Percentiles rank a stretch among this genome's conserved stretches.
Conservation (phyloP, 1,140 invertebrate species). For the Xylocopa sonorina region DNA sequence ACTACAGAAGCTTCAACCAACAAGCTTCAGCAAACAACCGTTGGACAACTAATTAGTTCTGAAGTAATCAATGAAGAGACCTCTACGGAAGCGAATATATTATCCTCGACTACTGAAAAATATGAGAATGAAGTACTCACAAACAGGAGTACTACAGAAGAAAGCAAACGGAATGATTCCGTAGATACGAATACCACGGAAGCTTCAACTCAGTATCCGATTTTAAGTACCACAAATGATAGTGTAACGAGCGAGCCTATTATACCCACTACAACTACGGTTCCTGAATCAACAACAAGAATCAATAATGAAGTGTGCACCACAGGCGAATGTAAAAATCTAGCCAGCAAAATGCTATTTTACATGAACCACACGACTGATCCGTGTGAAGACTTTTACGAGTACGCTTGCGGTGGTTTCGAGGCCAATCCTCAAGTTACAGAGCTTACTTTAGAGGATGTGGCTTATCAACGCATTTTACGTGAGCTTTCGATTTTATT, state of each 20-base stretch:
- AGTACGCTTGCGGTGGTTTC: constrained; percentile 83
- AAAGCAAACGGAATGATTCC: too few species aligned
- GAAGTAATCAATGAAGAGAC: not conserved
- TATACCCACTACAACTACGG: not conserved
- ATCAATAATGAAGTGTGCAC: constrained; percentile 47
- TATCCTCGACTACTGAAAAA: not conserved
- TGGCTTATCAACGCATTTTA: constrained; percentile 57
- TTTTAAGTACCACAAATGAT: too few species aligned
- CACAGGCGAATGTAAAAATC: constrained; percentile 65
- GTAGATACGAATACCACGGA: not conserved
- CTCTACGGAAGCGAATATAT: not conserved
- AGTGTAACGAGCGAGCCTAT: not conserved
- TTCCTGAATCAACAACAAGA: too few species aligned
- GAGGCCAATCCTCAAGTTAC: constrained; percentile 60
- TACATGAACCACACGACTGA: constrained; percentile 82
- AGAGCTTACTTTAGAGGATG: constrained; percentile 49
- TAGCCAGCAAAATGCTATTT: constrained; percentile 76
- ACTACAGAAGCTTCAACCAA: not conserved
- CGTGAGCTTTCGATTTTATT: constrained; percentile 25
- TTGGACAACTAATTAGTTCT: not conserved
- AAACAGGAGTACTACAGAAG: too few species aligned
- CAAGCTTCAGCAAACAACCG: not conserved
- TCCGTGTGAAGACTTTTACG: constrained; percentile 87
- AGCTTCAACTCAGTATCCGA: not conserved
- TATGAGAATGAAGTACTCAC: too few species aligned